A percentile compares a stretch with the other conserved stretches of the same genome.
These are phyloP conservation scores for Andrena hattorfiana DNA, from an alignment of 2,888 invertebrate genomes.

Conservation along the genomic window DNA sequence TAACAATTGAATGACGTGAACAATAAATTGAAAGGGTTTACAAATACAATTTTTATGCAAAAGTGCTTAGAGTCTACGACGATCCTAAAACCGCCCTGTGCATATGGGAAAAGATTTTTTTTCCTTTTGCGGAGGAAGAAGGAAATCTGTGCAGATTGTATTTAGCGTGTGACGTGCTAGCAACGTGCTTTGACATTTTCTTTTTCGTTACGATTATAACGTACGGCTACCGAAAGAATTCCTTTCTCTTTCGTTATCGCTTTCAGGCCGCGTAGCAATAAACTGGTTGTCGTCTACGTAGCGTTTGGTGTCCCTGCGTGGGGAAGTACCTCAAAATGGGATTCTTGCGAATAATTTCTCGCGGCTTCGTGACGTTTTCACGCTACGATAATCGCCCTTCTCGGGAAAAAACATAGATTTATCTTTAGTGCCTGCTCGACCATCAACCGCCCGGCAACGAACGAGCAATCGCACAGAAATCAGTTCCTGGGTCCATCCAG, in stretches of 20 bases:
- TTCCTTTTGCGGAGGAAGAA: too few relatives aligned
- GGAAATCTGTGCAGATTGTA: not conserved
- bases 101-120: too few relatives aligned
- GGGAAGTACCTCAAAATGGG: conserved; percentile 30
- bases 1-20: too few relatives aligned
- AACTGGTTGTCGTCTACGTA: conserved; percentile 27
- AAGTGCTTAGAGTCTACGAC: too few relatives aligned
- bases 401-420: not conserved
- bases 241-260: conserved; percentile 59
- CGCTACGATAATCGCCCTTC: not conserved
- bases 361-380: not conserved
- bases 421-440: not conserved
- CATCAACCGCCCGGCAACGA: too few relatives aligned
- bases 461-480: too few relatives aligned
- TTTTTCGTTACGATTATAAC: conserved; percentile 32
- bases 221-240: conserved; percentile 38
- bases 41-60: too few relatives aligned
- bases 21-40: too few relatives aligned
- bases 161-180: not conserved
- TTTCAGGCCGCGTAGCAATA: conserved; percentile 47
- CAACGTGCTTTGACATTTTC: not conserved
- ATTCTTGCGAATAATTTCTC: conserved; percentile 26
- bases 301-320: conserved; percentile 38
- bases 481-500: too few relatives aligned
- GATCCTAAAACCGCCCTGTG: too few relatives aligned